Percentiles rank a stretch among this genome's conserved stretches.
These are phyloP conservation scores for Raja brachyura DNA, from an alignment of 2,113 vertebrate genomes.

Conservation along the genomic window DNA sequence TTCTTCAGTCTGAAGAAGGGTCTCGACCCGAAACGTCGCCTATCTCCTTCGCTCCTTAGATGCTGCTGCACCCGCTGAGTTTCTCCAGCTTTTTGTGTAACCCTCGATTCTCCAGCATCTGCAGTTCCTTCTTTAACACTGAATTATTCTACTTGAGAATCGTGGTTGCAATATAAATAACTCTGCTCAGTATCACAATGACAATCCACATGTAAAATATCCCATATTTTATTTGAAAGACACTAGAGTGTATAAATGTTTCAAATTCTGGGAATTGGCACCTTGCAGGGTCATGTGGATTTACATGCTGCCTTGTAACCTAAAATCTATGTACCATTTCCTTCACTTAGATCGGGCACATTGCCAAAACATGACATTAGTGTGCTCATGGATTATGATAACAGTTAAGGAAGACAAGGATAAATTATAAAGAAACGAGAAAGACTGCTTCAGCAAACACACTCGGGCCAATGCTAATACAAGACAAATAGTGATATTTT, in stretches of 20 bases:
- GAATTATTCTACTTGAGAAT: neutral
- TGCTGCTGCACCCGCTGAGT: too few species aligned
- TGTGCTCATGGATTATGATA: neutral
- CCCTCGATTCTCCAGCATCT: too few species aligned
- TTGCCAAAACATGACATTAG: constrained; percentile 9
- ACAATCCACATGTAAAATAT: neutral
- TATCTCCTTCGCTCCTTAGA: too few species aligned
- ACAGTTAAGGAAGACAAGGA: constrained; percentile 16
- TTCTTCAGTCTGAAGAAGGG: too few species aligned
- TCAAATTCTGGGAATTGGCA: neutral
- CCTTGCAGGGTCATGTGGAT: neutral
- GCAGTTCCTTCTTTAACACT: too few species aligned
- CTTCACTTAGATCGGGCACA: neutral
- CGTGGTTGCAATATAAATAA: neutral
- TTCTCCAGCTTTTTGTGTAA: too few species aligned
- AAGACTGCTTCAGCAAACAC: neutral
- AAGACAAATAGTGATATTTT: constrained; percentile 11
- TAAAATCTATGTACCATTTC: neutral
- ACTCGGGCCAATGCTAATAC: neutral
- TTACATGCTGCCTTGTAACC: neutral
- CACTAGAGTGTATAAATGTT: neutral
- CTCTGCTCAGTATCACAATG: neutral
- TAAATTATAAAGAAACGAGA: neutral
- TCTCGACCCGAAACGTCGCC: too few species aligned
- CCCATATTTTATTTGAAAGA: neutral